A percentile compares a stretch with the other conserved stretches of the same genome.
Conservation (phyloP, 2,113 vertebrate genomes). For the Recurvirostra avosetta region DNA sequence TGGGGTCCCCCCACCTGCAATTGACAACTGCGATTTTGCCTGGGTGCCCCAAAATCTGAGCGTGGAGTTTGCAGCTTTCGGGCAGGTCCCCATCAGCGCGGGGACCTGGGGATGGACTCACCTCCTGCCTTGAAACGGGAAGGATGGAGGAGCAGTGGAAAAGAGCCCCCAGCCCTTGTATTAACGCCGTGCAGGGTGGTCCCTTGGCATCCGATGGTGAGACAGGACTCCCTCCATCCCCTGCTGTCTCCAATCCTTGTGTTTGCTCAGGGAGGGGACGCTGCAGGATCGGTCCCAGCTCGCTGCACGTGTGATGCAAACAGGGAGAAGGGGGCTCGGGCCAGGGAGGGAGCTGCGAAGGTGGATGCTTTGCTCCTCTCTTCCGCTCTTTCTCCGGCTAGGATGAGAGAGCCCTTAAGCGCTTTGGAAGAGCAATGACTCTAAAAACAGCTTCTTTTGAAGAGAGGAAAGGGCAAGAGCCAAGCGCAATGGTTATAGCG, state of each 20-base stretch:
- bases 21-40: neutral
- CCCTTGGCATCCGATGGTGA: neutral
- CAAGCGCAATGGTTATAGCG: neutral
- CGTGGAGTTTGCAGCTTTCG: neutral
- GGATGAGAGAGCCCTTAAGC: neutral
- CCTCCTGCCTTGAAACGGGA: neutral
- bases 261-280: neutral
- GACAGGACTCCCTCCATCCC: neutral
- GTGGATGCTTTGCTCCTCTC: neutral
- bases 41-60: neutral
- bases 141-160: neutral
- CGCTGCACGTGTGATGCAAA: rapidly evolving
- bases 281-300: neutral
- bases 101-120: neutral
- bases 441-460: neutral
- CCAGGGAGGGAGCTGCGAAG: neutral
- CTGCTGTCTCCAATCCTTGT: rapidly evolving
- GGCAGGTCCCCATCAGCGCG: rapidly evolving
- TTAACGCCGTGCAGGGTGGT: neutral
- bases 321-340: neutral
- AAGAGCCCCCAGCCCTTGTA: neutral
- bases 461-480: neutral
- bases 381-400: neutral
- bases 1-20: neutral
- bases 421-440: neutral